Percentiles rank a stretch among this genome's conserved stretches.
These are phyloP conservation scores for Esox masquinongy DNA, from an alignment of 2,797 vertebrate species.

Conservation along the genomic window DNA sequence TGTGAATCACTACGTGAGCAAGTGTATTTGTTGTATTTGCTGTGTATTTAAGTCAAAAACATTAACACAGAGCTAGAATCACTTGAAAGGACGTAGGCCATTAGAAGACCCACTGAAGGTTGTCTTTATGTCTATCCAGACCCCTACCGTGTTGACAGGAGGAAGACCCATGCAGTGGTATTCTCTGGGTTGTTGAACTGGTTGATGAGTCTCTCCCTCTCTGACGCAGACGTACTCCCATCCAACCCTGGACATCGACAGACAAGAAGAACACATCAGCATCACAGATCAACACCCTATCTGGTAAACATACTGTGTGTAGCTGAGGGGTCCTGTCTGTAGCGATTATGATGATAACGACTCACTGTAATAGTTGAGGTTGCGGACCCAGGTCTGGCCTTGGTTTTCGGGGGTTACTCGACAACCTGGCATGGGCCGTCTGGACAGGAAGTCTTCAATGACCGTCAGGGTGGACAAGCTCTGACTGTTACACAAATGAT, in stretches of 20 bases:
- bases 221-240: conserved; percentile 94
- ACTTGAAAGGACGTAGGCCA: not conserved
- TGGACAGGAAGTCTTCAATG: conserved; percentile 94
- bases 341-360: conserved; percentile 39
- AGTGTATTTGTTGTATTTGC: not conserved
- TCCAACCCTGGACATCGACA: conserved; percentile 82
- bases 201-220: conserved; percentile 95
- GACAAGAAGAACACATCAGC: not conserved
- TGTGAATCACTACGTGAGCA: not conserved
- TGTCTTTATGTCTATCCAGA: conserved; percentile 12
- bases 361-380: conserved; percentile 96
- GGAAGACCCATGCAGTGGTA: conserved; percentile 85
- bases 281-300: not conserved
- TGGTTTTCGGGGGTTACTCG: conserved; percentile 69
- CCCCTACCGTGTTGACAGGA: conserved; percentile 92
- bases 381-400: conserved; percentile 88
- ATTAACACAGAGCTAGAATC: not conserved
- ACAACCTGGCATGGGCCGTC: conserved; percentile 80
- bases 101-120: not conserved
- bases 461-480: conserved; percentile 95
- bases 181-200: conserved; percentile 97
- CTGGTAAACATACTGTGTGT: too few species aligned
- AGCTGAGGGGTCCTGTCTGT: not conserved
- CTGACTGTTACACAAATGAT: conserved; percentile 80
- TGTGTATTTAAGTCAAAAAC: not conserved